Base-by-base conservation (phyloP, 37 sponge, comb jelly and placozoan genomes). In the Halisarca cf. caerulea region DNA sequence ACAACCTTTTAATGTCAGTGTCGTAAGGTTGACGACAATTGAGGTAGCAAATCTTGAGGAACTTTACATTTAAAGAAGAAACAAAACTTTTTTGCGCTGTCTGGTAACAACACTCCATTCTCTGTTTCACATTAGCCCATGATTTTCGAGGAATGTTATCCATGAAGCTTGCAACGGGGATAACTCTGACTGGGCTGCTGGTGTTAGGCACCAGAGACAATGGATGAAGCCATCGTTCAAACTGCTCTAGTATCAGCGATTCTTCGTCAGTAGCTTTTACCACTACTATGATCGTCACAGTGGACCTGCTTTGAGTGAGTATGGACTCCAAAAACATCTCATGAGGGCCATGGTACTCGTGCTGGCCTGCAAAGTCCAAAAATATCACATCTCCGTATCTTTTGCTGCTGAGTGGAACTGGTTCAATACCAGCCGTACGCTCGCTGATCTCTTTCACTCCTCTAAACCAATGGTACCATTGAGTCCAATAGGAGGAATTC, bases 321-420 rank as follows among this genome's bases (percentile, higher is more conserved):
- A 81, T 60, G 60, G 60, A 32, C 82, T 81, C 82, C 40, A 81
- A 36, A 35, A 39, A 59, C 24, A 59, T 32, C 41, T 40, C 33
- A 59, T 81, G 82, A 17, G 47, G 41, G 36, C 47, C 41, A 40
- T 59, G 27, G 39, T 81, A 81, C 17, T 81, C 40, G 0, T 7
- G 42, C 60, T 81, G 82, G 18, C 82, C 82, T 8, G 82, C 82
- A 30, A 81, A 81, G n/a, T 81, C 82, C 35, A 57, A 81, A 9
- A 81, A 0, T 8, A 81, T 58, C 38, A 33, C 24, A 32, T 81
- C 45, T 41, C 77, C 77, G 20, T 33, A 27, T 3, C 59, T 59
- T 2, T 24, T 7, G 30, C 60, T 81, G 51, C 9, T 47, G 6
- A 47, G 51, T 6, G 9, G 11, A 47, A 47, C 11, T 11, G 51